Evolutionary conservation across 2,888 invertebrate genomes (phyloP).

Genomic region (Tenthredo amoena): DNA sequence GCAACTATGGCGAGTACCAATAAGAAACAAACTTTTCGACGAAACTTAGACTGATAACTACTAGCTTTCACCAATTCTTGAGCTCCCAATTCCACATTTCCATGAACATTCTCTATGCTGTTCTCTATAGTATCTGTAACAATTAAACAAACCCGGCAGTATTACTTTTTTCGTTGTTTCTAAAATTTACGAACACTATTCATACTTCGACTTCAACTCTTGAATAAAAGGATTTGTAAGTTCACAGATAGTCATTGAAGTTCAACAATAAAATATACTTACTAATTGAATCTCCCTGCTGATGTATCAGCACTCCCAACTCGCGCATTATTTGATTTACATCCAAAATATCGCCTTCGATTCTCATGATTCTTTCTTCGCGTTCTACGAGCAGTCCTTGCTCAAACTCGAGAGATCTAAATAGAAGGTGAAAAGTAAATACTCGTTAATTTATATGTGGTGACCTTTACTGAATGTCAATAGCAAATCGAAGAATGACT

Average conservation of each 20-base stretch:
- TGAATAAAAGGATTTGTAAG: background rate
- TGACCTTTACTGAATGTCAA: background rate
- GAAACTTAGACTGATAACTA: conserved; percentile 87
- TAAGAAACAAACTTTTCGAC: conserved; percentile 87
- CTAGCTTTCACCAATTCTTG: conserved; percentile 91
- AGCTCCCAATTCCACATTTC: conserved; percentile 89
- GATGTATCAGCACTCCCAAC: conserved; percentile 85
- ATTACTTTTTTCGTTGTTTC: conserved; percentile 21
- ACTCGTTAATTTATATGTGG: background rate
- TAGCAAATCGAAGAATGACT: background rate
- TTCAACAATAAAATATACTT: conserved; percentile 71
- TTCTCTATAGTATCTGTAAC: conserved; percentile 90
- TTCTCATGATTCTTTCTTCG: conserved; percentile 88
- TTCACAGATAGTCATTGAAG: background rate
- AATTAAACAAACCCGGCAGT: conserved; percentile 54
- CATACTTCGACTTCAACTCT: background rate
- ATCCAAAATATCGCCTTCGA: conserved; percentile 91
- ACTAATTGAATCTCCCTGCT: conserved; percentile 88
- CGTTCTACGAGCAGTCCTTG: conserved; percentile 89
- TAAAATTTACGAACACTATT: conserved; percentile 24
- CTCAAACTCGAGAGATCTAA: conserved; percentile 86
- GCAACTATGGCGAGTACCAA: conserved; percentile 84
- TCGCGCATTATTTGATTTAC: conserved; percentile 92
- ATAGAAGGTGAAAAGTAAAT: background rate
- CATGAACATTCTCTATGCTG: conserved; percentile 87